Evolutionary conservation across 1,140 invertebrate genomes (phyloP).

Genomic region (Acyrthosiphon pisum): DNA sequence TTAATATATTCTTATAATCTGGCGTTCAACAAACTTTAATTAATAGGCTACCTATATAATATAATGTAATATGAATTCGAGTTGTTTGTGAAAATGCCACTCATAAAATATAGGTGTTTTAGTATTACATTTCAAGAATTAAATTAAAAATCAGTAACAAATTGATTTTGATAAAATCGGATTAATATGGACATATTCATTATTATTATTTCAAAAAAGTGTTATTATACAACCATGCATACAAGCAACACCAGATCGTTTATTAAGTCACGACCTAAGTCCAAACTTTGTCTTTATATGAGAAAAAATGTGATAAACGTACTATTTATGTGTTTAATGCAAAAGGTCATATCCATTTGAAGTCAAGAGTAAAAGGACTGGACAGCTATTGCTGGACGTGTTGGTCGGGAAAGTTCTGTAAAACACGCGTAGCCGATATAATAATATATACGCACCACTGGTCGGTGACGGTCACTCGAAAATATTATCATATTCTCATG

Average conservation of each 20-base stretch:
- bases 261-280: neutral
- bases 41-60: neutral
- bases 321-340: neutral
- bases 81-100: neutral
- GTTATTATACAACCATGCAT: neutral
- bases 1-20: neutral
- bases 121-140: neutral
- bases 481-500: slow-evolving; percentile 9
- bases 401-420: neutral
- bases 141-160: neutral
- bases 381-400: neutral
- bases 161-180: neutral
- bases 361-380: neutral
- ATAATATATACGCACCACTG: neutral
- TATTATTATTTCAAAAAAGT: neutral
- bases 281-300: neutral
- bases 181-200: neutral
- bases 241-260: neutral
- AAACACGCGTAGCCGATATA: neutral
- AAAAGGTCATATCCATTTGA: neutral
- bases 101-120: neutral
- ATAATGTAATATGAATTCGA: neutral
- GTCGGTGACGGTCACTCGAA: neutral
- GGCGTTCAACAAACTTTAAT: neutral
- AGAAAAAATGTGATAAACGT: neutral